Evolutionary conservation across 1,140 invertebrate genomes (phyloP), one percentile per base, ranked within the genome.

Genomic region (Eueides isabella): DNA sequence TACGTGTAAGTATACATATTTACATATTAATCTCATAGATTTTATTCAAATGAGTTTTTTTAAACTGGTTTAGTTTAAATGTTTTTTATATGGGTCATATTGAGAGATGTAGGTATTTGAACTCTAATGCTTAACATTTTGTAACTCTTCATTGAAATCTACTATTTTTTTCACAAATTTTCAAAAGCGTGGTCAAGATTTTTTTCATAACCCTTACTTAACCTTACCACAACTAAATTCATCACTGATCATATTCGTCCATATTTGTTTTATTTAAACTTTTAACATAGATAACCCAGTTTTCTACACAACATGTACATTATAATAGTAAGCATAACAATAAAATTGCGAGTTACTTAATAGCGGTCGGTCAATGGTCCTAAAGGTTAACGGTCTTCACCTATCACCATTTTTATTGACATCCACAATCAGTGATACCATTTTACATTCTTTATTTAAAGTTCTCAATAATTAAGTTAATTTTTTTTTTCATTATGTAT

Each of bases 1-100:
- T 30, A 98, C 97, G 75, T 98, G 97, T 98, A 94, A 97, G 96
- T 95, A 79, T 44, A n/a, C 7, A 48, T 5, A 44, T 44, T 48
- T 19, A 23, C 44, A 48, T 26, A 23, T 11, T 26, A 11, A 48
- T 19, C 29, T 62, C 14, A 1, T 55, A 3, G 14, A n/a, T 62
- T n/a, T 62, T 30, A n/a, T 16, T 14, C 9, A 29, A 55, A 55
- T 2, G 14, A 19, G n/a, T 12, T 23, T 26, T 19, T 61, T 61
- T 26, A 31, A 64, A 33, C 9, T 0, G 48, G 9, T 55, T 55
- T 16, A n/a, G n/a, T n/a, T n/a, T n/a, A n/a, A n/a, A n/a, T n/a
- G n/a, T n/a, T n/a, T n/a, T n/a, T n/a, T n/a, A n/a, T n/a, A n/a
- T n/a, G n/a, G 35, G 11, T 35, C 12, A 35, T 0, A 2, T 35